These are phyloP conservation scores for Leptinotarsa juncta DNA, from an alignment of 2,888 invertebrate species.

Conservation along the genomic window DNA sequence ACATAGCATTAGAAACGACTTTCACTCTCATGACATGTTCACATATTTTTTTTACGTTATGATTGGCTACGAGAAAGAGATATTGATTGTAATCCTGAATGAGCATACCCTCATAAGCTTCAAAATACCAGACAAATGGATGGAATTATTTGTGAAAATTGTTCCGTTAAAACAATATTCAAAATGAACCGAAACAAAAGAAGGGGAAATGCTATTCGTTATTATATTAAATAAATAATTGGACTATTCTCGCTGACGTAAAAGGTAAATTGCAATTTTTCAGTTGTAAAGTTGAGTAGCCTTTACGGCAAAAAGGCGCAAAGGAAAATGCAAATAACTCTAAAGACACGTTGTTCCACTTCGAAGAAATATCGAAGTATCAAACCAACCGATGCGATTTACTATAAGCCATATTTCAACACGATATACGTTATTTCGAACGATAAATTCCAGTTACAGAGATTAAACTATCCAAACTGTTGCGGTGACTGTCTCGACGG, in stretches of 20 bases:
- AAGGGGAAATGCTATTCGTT: too few relatives aligned
- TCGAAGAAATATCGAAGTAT: constrained; percentile 34
- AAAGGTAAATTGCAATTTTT: background rate
- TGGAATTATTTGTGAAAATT: too few relatives aligned
- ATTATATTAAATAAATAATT: too few relatives aligned
- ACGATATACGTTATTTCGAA: constrained; percentile 46
- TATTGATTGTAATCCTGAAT: too few relatives aligned
- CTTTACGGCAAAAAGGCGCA: constrained; percentile 14
- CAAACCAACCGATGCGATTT: constrained; percentile 32
- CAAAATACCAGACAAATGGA: too few relatives aligned
- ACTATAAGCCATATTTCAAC: constrained; percentile 47
- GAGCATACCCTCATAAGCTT: too few relatives aligned
- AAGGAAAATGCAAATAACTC: constrained; percentile 25
- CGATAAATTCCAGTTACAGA: constrained; percentile 48
- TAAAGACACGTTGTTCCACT: constrained; percentile 25
- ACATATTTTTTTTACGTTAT: too few relatives aligned
- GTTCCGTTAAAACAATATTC: too few relatives aligned
- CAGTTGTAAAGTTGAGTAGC: background rate
- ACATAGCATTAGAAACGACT: too few relatives aligned
- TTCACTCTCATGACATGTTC: too few relatives aligned
- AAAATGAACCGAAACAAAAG: too few relatives aligned
- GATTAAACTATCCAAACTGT: constrained; percentile 50
- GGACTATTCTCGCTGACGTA: background rate
- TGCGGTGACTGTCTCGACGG: constrained; percentile 40
- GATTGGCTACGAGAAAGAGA: too few relatives aligned